phyloP scores from a whole-genome alignment of 1,140 invertebrate genomes.

The Drosophila athabasca region DNA sequence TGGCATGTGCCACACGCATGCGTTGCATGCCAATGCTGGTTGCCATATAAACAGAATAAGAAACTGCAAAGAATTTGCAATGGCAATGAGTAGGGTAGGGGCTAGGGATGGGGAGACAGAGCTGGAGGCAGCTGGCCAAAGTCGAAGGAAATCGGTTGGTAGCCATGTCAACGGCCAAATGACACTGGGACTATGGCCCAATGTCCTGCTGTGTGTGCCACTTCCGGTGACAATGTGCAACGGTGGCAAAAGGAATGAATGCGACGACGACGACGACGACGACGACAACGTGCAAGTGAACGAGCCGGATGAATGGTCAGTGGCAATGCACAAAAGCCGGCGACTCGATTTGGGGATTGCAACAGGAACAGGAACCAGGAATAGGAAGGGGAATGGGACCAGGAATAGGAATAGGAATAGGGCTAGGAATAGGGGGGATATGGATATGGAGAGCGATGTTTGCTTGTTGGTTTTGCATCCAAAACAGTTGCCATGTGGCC shows the following conservation, averaged over 20 bases:
- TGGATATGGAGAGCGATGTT: slow-evolving; percentile 14
- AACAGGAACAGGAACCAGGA: slow-evolving; percentile 45
- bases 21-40: slow-evolving; percentile 61
- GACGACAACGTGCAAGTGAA: slow-evolving; percentile 52
- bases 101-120: neutral
- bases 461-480: slow-evolving; percentile 34
- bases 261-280: slow-evolving; percentile 11
- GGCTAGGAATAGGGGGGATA: neutral
- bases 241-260: slow-evolving; percentile 65
- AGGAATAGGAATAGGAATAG: slow-evolving; percentile 3
- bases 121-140: slow-evolving; percentile 50
- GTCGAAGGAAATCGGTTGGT: slow-evolving; percentile 53
- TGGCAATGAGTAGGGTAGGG: slow-evolving; percentile 24
- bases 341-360: slow-evolving; percentile 53
- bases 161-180: slow-evolving; percentile 74
- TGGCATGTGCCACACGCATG: slow-evolving; percentile 63
- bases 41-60: slow-evolving; percentile 59
- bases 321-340: slow-evolving; percentile 63
- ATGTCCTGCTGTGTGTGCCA: slow-evolving; percentile 26
- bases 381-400: slow-evolving; percentile 14
- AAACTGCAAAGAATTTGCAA: slow-evolving; percentile 53
- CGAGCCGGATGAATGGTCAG: slow-evolving; percentile 68
- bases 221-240: slow-evolving; percentile 79
- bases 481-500: slow-evolving; percentile 67
- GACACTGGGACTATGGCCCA: slow-evolving; percentile 37